Conservation (phyloP, 2,113 vertebrate species). For the Rhineura floridana region DNA sequence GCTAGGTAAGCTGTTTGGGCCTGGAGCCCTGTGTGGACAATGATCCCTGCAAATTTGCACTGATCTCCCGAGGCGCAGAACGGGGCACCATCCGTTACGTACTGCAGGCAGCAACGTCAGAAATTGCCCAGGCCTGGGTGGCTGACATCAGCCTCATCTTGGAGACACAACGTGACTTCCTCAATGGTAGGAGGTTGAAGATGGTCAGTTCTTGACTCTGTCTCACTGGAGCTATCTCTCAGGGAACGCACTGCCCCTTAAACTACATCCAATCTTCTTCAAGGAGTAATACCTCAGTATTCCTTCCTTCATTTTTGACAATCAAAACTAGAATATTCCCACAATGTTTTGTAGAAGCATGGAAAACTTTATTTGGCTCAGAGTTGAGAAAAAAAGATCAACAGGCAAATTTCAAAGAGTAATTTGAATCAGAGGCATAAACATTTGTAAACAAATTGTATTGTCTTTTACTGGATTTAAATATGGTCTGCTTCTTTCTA, state of each 20-base stretch:
- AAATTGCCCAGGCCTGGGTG: slow-evolving; percentile 82
- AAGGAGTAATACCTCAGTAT: not conserved
- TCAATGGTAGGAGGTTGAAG: slow-evolving; percentile 80
- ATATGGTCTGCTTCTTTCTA: not conserved
- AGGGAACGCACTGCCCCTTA: not conserved
- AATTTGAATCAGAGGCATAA: not conserved
- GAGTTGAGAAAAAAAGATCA: not conserved
- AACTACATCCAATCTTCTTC: not conserved
- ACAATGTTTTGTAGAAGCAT: not conserved
- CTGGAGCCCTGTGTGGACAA: slow-evolving; percentile 80
- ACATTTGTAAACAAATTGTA: not conserved
- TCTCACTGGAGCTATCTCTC: no score
- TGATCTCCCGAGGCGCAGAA: slow-evolving; percentile 85
- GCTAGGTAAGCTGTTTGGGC: slow-evolving; percentile 88
- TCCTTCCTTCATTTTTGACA: not conserved
- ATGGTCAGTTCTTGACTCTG: not conserved
- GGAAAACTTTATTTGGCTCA: not conserved
- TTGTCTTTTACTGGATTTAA: not conserved
- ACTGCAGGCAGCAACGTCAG: slow-evolving; percentile 77
- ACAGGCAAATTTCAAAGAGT: not conserved
- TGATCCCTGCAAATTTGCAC: slow-evolving; percentile 79
- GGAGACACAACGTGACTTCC: slow-evolving; percentile 89
- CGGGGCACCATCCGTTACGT: slow-evolving; percentile 79
- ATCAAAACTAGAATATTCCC: not conserved
- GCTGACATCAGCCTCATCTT: slow-evolving; percentile 85